Conservation (phyloP, 2,797 vertebrate species). For the Enteromius fasciolatus region DNA sequence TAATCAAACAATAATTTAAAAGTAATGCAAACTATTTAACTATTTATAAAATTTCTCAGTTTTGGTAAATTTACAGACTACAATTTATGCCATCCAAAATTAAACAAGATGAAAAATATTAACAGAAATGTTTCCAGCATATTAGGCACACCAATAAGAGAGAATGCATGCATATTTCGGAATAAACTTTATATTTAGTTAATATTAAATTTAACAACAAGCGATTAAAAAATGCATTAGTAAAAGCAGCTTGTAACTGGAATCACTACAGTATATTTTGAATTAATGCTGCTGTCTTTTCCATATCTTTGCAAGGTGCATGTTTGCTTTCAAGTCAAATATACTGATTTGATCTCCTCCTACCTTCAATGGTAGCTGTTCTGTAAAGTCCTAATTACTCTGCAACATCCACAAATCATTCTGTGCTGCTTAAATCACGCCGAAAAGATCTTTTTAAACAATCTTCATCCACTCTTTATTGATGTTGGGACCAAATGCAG, state of each 20-base stretch:
- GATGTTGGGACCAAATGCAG: neutral
- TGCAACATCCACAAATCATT: neutral
- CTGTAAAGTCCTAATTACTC: neutral
- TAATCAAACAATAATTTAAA: neutral
- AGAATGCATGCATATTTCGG: neutral
- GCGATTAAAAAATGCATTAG: neutral
- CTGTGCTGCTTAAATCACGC: neutral
- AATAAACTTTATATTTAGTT: neutral
- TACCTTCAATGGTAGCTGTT: neutral
- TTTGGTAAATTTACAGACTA: neutral
- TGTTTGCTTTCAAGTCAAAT: neutral
- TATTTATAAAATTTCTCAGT: neutral
- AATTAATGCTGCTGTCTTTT: neutral
- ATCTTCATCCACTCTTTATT: neutral
- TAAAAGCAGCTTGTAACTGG: neutral
- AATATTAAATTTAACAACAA: no score
- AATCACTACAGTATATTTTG: neutral
- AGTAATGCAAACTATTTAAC: neutral
- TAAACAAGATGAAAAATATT: neutral
- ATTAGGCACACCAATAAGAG: neutral
- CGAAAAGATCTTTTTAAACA: no score
- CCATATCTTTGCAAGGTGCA: neutral
- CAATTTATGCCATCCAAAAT: neutral
- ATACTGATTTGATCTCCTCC: neutral
- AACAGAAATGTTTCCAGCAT: neutral